phyloP scores from a whole-genome alignment of 2,888 invertebrate genomes.

The Drosophila paucipuncta region DNA sequence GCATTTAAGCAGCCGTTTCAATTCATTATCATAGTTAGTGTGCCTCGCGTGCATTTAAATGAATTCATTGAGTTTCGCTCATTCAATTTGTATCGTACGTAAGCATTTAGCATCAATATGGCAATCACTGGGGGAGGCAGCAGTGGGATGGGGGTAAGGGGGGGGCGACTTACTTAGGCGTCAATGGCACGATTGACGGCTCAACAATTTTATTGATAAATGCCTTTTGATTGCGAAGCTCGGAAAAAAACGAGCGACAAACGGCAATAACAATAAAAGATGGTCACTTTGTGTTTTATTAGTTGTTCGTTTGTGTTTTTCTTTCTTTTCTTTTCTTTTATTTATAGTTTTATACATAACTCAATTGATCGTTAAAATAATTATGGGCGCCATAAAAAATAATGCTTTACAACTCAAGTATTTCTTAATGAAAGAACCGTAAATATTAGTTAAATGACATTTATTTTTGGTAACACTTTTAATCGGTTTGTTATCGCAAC shows the following conservation, averaged over 20 bases:
- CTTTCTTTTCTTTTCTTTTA: slow-evolving; percentile 14
- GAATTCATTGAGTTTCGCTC: slow-evolving; percentile 77
- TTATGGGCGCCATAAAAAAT: slow-evolving; percentile 78
- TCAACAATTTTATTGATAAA: slow-evolving; percentile 60
- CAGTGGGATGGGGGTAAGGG: background rate
- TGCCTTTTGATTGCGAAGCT: slow-evolving; percentile 46
- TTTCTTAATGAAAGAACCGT: slow-evolving; percentile 61
- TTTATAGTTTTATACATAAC: slow-evolving; percentile 66
- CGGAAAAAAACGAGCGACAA: slow-evolving; percentile 5
- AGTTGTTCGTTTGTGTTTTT: background rate
- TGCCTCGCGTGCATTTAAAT: slow-evolving; percentile 80
- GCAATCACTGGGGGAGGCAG: background rate
- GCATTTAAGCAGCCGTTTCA: slow-evolving; percentile 71
- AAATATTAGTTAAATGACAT: slow-evolving; percentile 35
- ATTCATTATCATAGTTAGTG: slow-evolving; percentile 77
- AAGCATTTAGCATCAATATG: slow-evolving; percentile 66
- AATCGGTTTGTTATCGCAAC: slow-evolving; percentile 69
- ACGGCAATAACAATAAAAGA: slow-evolving; percentile 35
- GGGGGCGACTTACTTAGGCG: slow-evolving; percentile 45
- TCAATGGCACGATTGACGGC: slow-evolving; percentile 59
- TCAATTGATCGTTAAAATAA: slow-evolving; percentile 82
- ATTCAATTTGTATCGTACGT: slow-evolving; percentile 75
- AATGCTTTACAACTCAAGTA: slow-evolving; percentile 49
- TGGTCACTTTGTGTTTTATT: slow-evolving; percentile 32
- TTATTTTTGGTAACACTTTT: slow-evolving; percentile 46